These are phyloP conservation scores for Vespertilio murinus DNA, from an alignment of 2,797 vertebrate genomes.

Conservation along the genomic window DNA sequence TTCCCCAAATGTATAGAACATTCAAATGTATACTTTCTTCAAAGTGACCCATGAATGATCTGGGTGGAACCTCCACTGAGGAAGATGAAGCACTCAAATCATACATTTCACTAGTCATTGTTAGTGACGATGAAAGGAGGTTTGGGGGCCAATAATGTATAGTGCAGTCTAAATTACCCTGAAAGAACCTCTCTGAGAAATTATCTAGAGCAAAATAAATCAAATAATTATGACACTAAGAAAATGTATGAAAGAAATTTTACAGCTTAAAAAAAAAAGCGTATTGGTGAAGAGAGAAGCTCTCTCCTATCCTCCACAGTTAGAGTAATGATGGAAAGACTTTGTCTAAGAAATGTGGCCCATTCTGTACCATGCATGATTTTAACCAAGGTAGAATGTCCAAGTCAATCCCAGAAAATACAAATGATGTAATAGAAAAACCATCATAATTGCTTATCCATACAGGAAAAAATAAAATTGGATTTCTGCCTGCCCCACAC, in stretches of 20 bases:
- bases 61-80: neutral
- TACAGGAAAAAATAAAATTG: neutral
- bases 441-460: neutral
- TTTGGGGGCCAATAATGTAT: neutral
- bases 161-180: neutral
- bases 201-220: neutral
- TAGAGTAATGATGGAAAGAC: neutral
- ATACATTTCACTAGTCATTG: neutral
- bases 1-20: neutral
- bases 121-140: neutral
- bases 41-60: neutral
- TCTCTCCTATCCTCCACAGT: neutral
- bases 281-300: neutral
- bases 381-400: neutral
- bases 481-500: neutral
- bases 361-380: neutral
- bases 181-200: neutral
- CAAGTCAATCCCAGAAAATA: neutral
- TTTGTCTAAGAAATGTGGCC: neutral
- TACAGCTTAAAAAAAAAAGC: neutral
- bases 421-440: neutral
- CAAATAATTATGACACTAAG: neutral
- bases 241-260: conserved; percentile 9
- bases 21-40: neutral
- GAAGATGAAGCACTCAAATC: neutral